Conservation (phyloP, 2,888 invertebrate species). For the Gari tellinella region DNA sequence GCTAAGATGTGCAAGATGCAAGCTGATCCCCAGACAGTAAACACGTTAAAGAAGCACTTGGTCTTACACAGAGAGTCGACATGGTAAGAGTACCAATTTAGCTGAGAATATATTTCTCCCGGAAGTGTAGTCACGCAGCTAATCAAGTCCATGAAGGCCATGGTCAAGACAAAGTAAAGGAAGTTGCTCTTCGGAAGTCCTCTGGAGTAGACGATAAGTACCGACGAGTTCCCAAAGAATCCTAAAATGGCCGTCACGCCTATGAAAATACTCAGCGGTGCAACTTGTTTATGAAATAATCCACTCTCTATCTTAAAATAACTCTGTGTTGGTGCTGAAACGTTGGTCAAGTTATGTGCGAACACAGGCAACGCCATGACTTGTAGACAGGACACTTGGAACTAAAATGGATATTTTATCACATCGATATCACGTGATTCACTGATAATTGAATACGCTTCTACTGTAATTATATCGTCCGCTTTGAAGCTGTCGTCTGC, state of each 20-base stretch:
- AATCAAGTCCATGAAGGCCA: conserved; percentile 35
- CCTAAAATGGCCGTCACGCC: conserved; percentile 22
- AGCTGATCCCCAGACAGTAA: conserved; percentile 49
- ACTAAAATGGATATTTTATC: too few species aligned
- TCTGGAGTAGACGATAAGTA: conserved; percentile 32
- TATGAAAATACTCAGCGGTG: conserved; percentile 38
- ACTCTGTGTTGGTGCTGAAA: too few species aligned
- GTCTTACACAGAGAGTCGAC: conserved; percentile 23
- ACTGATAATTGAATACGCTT: too few species aligned
- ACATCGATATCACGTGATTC: too few species aligned
- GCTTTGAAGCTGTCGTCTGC: too few species aligned
- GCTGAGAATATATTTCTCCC: conserved; percentile 35
- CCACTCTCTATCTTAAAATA: too few species aligned
- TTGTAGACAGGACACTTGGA: too few species aligned
- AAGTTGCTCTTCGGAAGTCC: conserved; percentile 29
- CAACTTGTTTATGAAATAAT: too few species aligned
- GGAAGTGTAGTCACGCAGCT: conserved; percentile 42
- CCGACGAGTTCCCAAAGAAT: conserved; percentile 30
- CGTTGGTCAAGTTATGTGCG: too few species aligned
- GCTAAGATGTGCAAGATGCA: conserved; percentile 65
- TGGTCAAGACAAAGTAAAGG: conserved; percentile 33
- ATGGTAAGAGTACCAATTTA: conserved; percentile 31
- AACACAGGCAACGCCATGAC: too few species aligned
- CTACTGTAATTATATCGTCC: too few species aligned
- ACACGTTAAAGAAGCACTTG: conserved; percentile 45